Evolutionary conservation across 1,140 invertebrate species (phyloP), one percentile per base, ranked within the genome.

Genomic region (Sogatella furcifera): DNA sequence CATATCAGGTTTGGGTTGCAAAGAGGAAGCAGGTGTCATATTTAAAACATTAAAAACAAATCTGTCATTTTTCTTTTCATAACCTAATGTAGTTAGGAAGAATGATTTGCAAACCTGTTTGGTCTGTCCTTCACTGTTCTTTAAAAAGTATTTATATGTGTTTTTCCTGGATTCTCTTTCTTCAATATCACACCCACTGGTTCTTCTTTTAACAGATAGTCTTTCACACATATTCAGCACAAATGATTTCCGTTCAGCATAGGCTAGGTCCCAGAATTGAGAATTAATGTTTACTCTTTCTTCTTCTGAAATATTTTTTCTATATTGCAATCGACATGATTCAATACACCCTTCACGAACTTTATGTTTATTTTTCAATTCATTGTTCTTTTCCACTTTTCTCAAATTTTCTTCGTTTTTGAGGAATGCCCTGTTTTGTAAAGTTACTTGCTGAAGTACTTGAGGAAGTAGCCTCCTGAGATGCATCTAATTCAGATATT

Each of bases 91-190:
- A 21, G 57, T 21, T 52, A 62, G 11, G 19, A 60, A 57, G 24
- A 62, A 62, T 9, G 43, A 31, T 41, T 62, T 62, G 31, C 61
- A 62, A 15, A 62, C 61, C 11, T 24, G 11, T 17, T 31, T 41
- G 2, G 19, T 53, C 9, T 56, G 3, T 5, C 53, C 59, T 43
- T 28, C 8, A 15, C 15, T 11, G 41, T 55, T 15, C 2, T 6
- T 38, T 10, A 61, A 24, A 14, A 5, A 15, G 38, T 61, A 61
- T 52, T 52, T 24, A 24, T 11, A 61, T 17, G 59, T 22, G n/a
- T 61, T 57, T 38, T 21, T 43, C 53, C 15, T 61, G 42, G 8
- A 2, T 42, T 31, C 8, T 5, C 28, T 31, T 6, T 53, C 21
- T 43, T 61, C 52, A 22, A 38, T 34, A 17, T 31, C 31, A 31